These are phyloP conservation scores for Thereva unica DNA, from an alignment of 2,888 invertebrate species.

Conservation along the genomic window DNA sequence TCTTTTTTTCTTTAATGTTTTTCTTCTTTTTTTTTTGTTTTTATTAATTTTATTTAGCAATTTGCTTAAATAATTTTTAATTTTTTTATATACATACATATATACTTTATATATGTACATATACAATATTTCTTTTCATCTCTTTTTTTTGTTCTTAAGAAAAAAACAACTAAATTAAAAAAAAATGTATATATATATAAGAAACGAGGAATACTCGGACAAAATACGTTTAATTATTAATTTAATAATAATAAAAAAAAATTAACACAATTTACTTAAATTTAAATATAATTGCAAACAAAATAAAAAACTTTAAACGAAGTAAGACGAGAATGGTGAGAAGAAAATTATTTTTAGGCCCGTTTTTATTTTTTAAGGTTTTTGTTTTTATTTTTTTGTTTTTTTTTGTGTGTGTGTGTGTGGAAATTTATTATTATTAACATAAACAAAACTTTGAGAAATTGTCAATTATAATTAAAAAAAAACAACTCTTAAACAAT, in stretches of 20 bases:
- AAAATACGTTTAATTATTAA: slow-evolving; percentile 7
- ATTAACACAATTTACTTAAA: not conserved
- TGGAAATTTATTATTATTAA: too few species aligned
- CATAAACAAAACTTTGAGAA: too few species aligned
- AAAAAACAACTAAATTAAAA: not conserved
- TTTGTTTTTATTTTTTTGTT: too few species aligned
- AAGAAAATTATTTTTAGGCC: not conserved
- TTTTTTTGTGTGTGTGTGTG: too few species aligned
- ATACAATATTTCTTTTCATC: not conserved
- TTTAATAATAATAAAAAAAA: slow-evolving; percentile 4
- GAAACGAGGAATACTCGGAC: not conserved
- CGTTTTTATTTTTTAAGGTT: too few species aligned
- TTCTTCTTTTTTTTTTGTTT: not conserved
- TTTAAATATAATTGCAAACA: not conserved
- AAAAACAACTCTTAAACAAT: too few species aligned
- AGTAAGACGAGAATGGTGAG: not conserved
- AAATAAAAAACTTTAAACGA: not conserved
- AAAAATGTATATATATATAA: not conserved
- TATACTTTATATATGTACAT: not conserved
- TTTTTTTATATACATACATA: not conserved
- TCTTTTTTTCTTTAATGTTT: not conserved
- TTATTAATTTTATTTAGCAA: not conserved
- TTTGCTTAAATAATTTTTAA: not conserved
- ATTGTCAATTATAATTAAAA: too few species aligned
- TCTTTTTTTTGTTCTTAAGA: slow-evolving; percentile 2